Base-by-base conservation (phyloP, 2,797 vertebrate genomes). In the Leuciscus waleckii region DNA sequence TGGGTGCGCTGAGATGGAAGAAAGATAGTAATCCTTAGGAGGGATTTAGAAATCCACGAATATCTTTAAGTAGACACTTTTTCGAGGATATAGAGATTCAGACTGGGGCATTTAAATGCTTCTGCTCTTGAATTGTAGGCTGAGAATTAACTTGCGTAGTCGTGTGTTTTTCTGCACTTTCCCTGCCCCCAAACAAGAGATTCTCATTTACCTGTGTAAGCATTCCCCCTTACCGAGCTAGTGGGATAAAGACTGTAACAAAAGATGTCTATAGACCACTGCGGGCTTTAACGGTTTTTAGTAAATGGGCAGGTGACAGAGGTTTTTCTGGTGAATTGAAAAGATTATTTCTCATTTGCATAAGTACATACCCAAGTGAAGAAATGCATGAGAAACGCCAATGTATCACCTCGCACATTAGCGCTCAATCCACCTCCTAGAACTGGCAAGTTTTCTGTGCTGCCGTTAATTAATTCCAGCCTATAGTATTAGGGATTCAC, bases 21-120 rank as follows among this genome's bases (percentile, higher is more conserved):
- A 92, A 88, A 93, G 93, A 94, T 93, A 91, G 91, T 94, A 94
- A 95, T 94, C 93, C 93, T 93, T 92, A 89, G 91, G 91, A 93
- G 92, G 92, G 93, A 92, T 93, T 94, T 91, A 83, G 85, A 93
- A 85, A 93, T 93, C 93, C 91, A 93, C 93, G 93, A 93, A 94
- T 94, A 93, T 92, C 92, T 93, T 92, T 89, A 92, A 93, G 79
- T 49, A 81, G 82, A 69, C 56, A 80, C 68, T 80, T 85, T 82
- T 80, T 79, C 1, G 51, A 43, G 46, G 65, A 71, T 77, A 17
- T 56, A 41, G 63, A 29, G 79, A 85, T 81, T 81, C 77, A 74
- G 46, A 37, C 76, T 80, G 2, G 16, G 49, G 51, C 76, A 41
- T 85, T 75, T 75, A 69, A 81, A 54, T 78, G 65, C 51, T 63